Evolutionary conservation across 2,797 vertebrate species (phyloP), one percentile per base, ranked within the genome.

Genomic region (Gobio occitaniae): DNA sequence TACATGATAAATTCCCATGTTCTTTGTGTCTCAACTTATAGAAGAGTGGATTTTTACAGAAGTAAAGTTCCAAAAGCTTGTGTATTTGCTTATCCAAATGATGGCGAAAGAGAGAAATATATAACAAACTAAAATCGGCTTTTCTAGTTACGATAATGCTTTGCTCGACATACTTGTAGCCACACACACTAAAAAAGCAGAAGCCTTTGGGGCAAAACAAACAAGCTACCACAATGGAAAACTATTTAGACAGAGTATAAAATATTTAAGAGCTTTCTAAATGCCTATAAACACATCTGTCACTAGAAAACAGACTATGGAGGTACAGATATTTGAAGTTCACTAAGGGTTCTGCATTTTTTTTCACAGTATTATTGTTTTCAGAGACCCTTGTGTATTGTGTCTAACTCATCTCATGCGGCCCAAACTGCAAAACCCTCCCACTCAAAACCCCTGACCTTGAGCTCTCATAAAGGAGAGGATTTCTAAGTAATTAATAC

Each of bases 361-460:
- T 86, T 32, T 6, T 1, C 80, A 81, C 36, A 77, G 69, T 77
- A 56, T 80, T n/a, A 12, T 21, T 80, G 77, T 89, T 87, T 80
- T 72, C 48, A 75, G 29, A 56, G 77, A 13, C 19, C 66, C 19
- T 69, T 87, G 80, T 50, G 47, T 80, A 78, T 86, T 84, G 80
- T 84, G 78, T 82, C 84, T 72, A 85, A 72, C 78, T 74, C 74
- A 68, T 75, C n/a, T 59, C 47, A 68, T 65, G 84, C 32, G 41
- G 61, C 36, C 78, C 25, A 54, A 75, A 69, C 36, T 19, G 38
- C 32, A 19, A 44, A 74, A n/a, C 21, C 70, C 61, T 77, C 11
- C 2, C 76, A 76, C 47, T 84, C 47, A 66, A 70, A 84, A 61
- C 61, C 79, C 38, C 48, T 68, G 86, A 77, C 16, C 48, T 59